A percentile compares a stretch with the other conserved stretches of the same genome.
Conservation (phyloP, 2,888 invertebrate genomes). For the Orthosia gracilis region DNA sequence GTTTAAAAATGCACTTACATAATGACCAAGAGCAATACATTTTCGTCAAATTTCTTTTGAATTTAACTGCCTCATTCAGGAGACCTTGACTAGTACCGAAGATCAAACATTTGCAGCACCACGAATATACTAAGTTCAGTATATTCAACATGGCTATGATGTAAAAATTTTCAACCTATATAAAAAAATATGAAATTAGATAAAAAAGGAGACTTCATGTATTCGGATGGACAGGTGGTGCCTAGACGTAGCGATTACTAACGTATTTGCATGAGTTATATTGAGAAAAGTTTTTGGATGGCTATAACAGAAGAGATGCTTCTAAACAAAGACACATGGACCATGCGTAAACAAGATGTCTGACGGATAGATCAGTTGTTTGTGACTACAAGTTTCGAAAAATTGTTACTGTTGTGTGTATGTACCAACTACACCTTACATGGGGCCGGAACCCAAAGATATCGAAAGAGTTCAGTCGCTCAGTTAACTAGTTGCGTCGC, state of each 20-base stretch:
- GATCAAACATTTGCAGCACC: background rate
- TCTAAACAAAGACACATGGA: too few species aligned
- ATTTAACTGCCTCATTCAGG: background rate
- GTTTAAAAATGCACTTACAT: constrained; percentile 6
- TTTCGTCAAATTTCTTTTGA: constrained; percentile 9
- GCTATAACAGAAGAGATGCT: background rate
- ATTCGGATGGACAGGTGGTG: too few species aligned
- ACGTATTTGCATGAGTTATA: background rate
- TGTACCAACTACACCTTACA: too few species aligned
- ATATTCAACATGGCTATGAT: background rate
- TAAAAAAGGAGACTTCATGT: background rate
- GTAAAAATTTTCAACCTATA: background rate
- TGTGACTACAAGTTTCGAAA: too few species aligned
- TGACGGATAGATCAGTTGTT: too few species aligned
- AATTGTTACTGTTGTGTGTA: too few species aligned
- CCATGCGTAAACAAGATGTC: too few species aligned
- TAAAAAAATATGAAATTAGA: background rate
- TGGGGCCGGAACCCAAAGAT: too few species aligned
- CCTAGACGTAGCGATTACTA: too few species aligned
- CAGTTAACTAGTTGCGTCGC: too few species aligned
- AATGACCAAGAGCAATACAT: constrained; percentile 10
- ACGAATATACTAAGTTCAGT: background rate
- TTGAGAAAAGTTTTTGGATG: background rate
- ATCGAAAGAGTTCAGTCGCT: too few species aligned
- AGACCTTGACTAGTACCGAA: constrained; percentile 11